Evolutionary conservation across 2,797 vertebrate species (phyloP), one percentile per base, ranked within the genome.

Genomic region (Ptychadena robeensis): DNA sequence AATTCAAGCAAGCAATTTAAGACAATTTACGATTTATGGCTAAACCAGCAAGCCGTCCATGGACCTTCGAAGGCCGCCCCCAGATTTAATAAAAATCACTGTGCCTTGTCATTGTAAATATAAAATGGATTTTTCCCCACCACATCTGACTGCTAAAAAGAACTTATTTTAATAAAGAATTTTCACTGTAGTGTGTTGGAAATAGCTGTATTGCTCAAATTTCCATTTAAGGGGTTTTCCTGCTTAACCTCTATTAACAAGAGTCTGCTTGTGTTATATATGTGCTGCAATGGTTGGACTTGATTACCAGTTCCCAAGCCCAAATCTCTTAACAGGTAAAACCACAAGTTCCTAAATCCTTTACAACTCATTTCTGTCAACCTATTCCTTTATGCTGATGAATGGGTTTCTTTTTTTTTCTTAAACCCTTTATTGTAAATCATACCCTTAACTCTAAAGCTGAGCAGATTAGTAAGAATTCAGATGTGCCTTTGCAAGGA

Each of bases 201-300:
- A 69, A 69, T 27, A 7, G 32, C 22, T 0, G 30, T 8, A 25
- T 25, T 69, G 67, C 67, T 38, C 67, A 28, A 28, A 69, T 69
- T 40, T 69, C 67, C n/a, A 69, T 69, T 69, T 12, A 69, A 69
- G 67, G n/a, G n/a, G 34, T 38, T 69, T 68, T 68, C 32, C 66
- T 12, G 34, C 34, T 37, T 68, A 68, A 35, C 32, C 66, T 22
- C 32, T 68, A 35, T 37, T 35, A 68, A 68, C 66, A 68, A 25
- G 8, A 35, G n/a, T 1, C 34, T 40, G 32, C n/a, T 22, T 69
- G 67, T 38, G 34, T 69, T 69, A 38, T 38, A n/a, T 69, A 25
- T 27, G 35, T 11, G 27, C 59, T 61, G 59, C n/a, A 61, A 61
- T 61, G n/a, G 8, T 61, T 61, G 27, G 59, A 61, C 27, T 38